Conservation (phyloP, 2,888 invertebrate species). For the Coronaproctus castanopsis region DNA sequence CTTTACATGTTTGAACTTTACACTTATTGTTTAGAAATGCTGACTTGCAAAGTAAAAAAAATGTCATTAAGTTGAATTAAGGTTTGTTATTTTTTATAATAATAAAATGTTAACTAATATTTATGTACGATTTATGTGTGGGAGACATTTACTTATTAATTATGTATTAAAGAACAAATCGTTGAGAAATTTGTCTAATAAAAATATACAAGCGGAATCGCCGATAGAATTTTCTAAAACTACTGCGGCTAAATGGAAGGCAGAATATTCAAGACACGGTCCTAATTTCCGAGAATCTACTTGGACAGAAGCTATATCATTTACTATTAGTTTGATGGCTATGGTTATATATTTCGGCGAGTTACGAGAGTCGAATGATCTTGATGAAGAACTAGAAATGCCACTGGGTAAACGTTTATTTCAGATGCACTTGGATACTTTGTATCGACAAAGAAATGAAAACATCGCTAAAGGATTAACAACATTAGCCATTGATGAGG, state of each 20-base stretch:
- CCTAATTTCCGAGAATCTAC: not conserved
- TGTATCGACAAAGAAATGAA: not conserved
- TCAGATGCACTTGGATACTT: not conserved
- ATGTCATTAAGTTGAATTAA: too few relatives aligned
- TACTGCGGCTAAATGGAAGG: not conserved
- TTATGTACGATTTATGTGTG: too few relatives aligned
- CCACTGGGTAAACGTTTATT: not conserved
- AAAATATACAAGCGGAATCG: too few relatives aligned
- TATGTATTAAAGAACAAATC: too few relatives aligned
- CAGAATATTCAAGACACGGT: not conserved
- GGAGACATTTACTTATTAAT: too few relatives aligned
- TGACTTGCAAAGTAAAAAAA: too few relatives aligned
- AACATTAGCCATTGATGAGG: not conserved
- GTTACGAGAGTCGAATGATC: not conserved
- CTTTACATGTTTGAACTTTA: too few relatives aligned
- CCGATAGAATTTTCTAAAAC: not conserved
- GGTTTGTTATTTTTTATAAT: too few relatives aligned
- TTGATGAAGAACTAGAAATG: not conserved
- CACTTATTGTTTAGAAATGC: too few relatives aligned
- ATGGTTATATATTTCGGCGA: not conserved
- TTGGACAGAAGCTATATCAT: not conserved
- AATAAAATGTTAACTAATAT: too few relatives aligned
- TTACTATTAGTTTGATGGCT: not conserved
- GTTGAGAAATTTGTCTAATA: too few relatives aligned
- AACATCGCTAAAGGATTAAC: not conserved